Evolutionary conservation across 2,888 invertebrate species (phyloP).

Genomic region (Trichopria drosophilae): DNA sequence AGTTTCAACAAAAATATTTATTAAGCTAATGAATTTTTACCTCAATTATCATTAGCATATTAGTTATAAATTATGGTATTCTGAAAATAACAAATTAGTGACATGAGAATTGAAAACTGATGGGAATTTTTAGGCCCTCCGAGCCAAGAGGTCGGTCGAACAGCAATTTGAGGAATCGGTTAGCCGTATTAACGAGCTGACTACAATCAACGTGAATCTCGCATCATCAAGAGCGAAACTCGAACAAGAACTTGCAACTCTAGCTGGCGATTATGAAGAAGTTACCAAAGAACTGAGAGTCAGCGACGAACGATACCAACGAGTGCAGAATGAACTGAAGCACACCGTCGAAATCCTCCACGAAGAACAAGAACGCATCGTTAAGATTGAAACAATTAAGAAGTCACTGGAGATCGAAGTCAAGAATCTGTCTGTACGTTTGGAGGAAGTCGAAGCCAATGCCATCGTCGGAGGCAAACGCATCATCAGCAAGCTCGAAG

Average conservation of each 20-base stretch:
- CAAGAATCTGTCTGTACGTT: conserved; percentile 88
- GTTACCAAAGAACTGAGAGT: conserved; percentile 93
- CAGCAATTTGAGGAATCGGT: conserved; percentile 87
- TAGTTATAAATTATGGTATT: neutral
- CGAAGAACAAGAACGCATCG: conserved; percentile 94
- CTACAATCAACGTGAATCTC: conserved; percentile 92
- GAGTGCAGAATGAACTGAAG: conserved; percentile 88
- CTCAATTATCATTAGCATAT: no score
- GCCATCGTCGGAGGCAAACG: conserved; percentile 96
- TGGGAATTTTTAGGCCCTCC: conserved; percentile 85
- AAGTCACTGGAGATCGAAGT: conserved; percentile 97
- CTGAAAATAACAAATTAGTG: no score
- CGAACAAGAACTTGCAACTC: conserved; percentile 88
- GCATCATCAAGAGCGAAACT: conserved; percentile 92
- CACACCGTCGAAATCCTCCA: conserved; percentile 92
- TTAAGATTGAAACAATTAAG: conserved; percentile 96
- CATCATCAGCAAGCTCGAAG: conserved; percentile 96
- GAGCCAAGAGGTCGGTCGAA: conserved; percentile 89
- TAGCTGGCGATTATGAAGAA: conserved; percentile 97
- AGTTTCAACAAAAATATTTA: no score
- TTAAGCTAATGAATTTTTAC: no score
- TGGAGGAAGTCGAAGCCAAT: conserved; percentile 96
- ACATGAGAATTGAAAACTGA: no score
- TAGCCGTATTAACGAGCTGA: conserved; percentile 91
- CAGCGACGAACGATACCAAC: conserved; percentile 92